These are phyloP conservation scores for Prosapia bicincta DNA, from an alignment of 2,888 invertebrate species.

Conservation along the genomic window DNA sequence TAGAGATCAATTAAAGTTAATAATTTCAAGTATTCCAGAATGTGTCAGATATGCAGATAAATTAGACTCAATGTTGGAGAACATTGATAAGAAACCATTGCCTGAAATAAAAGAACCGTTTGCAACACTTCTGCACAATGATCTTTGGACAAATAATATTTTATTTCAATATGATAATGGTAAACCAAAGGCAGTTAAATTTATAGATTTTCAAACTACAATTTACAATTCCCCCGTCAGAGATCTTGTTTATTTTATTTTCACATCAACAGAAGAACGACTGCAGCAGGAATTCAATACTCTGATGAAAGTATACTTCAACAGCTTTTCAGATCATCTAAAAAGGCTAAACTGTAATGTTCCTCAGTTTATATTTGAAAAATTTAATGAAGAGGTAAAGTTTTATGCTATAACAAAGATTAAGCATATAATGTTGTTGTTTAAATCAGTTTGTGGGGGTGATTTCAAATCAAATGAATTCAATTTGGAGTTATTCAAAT, in stretches of 20 bases:
- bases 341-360: not conserved
- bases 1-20: not conserved
- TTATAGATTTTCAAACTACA: slow-evolving; percentile 6
- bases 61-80: not conserved
- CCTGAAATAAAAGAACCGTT: not conserved
- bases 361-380: not conserved
- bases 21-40: not conserved
- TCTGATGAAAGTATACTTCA: not conserved
- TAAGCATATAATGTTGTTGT: not conserved
- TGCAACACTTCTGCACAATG: slow-evolving; percentile 4
- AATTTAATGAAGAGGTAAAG: not conserved
- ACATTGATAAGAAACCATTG: not conserved
- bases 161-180: not conserved
- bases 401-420: not conserved
- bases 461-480: not conserved
- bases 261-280: not conserved
- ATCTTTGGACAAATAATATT: not conserved
- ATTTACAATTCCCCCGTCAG: not conserved
- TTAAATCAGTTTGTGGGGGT: not conserved
- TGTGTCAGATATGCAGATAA: not conserved
- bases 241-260: not conserved
- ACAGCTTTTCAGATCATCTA: not conserved
- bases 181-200: not conserved
- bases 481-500: not conserved
- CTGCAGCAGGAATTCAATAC: not conserved